A percentile compares a stretch with the other conserved stretches of the same genome.
phyloP scores from a whole-genome alignment of 2,888 invertebrate species.

The Abrostola tripartita region DNA sequence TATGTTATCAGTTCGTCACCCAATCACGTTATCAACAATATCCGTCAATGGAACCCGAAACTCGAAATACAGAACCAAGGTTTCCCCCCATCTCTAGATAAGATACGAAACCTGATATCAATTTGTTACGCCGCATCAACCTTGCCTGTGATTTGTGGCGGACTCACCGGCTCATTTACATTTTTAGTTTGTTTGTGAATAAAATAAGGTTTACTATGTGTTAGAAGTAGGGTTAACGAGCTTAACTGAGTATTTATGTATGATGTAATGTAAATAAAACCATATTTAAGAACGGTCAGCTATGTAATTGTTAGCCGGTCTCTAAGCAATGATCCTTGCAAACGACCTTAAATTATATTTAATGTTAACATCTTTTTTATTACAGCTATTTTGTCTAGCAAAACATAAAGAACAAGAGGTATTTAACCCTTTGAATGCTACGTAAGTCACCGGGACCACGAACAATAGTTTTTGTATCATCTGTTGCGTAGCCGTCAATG shows the following conservation, averaged over 20 bases:
- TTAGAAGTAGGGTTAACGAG: slow-evolving; percentile 19
- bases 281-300: slow-evolving; percentile 32
- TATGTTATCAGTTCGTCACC: slow-evolving; percentile 5
- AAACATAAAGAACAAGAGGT: no score
- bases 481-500: no score
- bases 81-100: slow-evolving; percentile 51
- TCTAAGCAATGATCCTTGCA: no score
- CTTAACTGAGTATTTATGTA: slow-evolving; percentile 46
- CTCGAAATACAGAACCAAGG: slow-evolving; percentile 38
- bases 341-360: no score
- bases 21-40: slow-evolving; percentile 23
- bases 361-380: no score
- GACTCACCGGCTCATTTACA: slow-evolving; percentile 38
- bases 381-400: no score
- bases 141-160: slow-evolving; percentile 49
- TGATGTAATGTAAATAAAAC: slow-evolving; percentile 34
- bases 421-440: no score
- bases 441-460: no score
- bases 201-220: slow-evolving; percentile 41
- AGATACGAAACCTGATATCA: slow-evolving; percentile 50
- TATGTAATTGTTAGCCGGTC: not conserved
- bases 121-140: slow-evolving; percentile 30
- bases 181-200: slow-evolving; percentile 50
- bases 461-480: no score
- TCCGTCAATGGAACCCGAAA: slow-evolving; percentile 20